phyloP scores from a whole-genome alignment of 2,797 vertebrate genomes.

The Enteromius viviparus region DNA sequence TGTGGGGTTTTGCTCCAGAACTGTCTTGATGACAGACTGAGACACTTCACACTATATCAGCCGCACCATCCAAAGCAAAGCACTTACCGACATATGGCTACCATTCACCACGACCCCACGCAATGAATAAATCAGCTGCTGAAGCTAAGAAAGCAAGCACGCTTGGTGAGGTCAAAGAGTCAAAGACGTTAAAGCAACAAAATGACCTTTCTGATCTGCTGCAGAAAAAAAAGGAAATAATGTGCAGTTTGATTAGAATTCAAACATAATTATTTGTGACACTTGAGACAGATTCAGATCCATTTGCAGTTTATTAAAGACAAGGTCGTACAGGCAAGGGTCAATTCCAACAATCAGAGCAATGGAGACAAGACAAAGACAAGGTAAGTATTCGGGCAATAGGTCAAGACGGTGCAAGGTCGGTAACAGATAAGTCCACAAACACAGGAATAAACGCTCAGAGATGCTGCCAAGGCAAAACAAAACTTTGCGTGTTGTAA shows the following conservation, averaged over 20 bases:
- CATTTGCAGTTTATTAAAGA: too few relatives aligned
- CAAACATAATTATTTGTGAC: too few relatives aligned
- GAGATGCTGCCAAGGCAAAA: too few relatives aligned
- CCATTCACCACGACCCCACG: not conserved
- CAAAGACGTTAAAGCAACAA: not conserved
- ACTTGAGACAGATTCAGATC: too few relatives aligned
- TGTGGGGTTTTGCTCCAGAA: not conserved
- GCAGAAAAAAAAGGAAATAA: not conserved
- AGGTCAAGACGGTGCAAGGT: too few relatives aligned
- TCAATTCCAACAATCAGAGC: too few relatives aligned
- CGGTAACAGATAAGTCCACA: too few relatives aligned
- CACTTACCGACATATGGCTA: not conserved
- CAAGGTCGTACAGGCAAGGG: too few relatives aligned
- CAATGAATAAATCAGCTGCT: not conserved
- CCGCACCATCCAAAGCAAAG: not conserved
- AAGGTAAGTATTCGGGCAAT: too few relatives aligned
- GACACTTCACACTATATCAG: not conserved
- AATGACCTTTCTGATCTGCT: not conserved
- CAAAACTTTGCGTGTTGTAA: too few relatives aligned
- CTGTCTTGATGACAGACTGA: not conserved
- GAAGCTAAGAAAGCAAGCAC: constrained; percentile 1
- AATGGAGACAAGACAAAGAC: too few relatives aligned
- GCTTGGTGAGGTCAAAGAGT: not conserved
- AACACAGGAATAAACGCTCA: too few relatives aligned
- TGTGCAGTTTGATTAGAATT: not conserved